Base-by-base conservation (phyloP, 2,888 invertebrate genomes). In the Lobophora halterata region DNA sequence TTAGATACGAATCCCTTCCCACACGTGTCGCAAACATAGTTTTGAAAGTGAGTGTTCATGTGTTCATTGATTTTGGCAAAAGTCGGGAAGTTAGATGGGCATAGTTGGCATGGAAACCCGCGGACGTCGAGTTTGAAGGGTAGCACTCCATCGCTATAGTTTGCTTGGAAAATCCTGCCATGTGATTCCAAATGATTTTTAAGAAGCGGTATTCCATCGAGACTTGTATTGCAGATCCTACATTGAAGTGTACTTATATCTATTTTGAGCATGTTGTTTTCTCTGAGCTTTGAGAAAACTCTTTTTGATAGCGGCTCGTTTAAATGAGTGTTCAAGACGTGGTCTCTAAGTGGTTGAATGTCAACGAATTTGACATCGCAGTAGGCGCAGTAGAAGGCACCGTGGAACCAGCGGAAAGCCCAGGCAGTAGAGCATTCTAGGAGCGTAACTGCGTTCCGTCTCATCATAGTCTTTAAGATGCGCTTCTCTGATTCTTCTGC, bases 181-280 rank as follows among this genome's bases (percentile, higher is more conserved):
- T 87, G 87, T 9, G 46, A 52, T 2, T 50, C 32, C 9, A 87
- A 36, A 44, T 87, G 87, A 10, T 65, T 61, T 51, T 85, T 86
- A 2, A 86, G 56, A 20, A 49, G 43, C 4, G 79, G 72, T 25
- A 86, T 52, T 8, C 54, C 57, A 7, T 62, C 57, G 2, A 82
- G 28, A 13, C 43, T 12, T n/a, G 50, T 41, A 27, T 59, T 53
- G 48, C 87, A 87, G 1, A 82, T 20, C 19, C 72, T 72, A 56
- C 87, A 87, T 7, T 50, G 58, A 3, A 86, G 60, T 30, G 74
- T 61, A 0, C 71, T 60, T 11, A 85, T 64, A 19, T 87, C 86
- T n/a, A 86, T 63, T 67, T 87, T 87, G 1, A 86, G 63, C 81
- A 83, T 78, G 45, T 85, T 86, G 45, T 85, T 85, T 62, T 85